Evolutionary conservation across 2,888 invertebrate species (phyloP).

Genomic region (Volucella inanis): DNA sequence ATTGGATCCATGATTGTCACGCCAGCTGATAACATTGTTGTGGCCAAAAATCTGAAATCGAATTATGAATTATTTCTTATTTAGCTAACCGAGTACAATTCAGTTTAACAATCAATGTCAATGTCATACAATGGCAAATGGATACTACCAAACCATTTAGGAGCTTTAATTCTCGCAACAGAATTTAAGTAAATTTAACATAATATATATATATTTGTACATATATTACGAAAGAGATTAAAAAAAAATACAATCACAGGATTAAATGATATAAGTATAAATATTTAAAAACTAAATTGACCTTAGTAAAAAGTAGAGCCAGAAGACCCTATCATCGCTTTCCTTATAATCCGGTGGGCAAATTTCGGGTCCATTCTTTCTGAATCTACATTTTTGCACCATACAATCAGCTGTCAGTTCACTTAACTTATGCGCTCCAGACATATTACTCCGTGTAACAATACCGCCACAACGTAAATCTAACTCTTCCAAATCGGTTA

Average conservation of each 20-base stretch:
- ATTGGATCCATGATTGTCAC: slow-evolving; percentile 95
- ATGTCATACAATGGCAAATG: not conserved
- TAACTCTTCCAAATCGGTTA: slow-evolving; percentile 88
- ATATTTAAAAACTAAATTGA: slow-evolving; percentile 74
- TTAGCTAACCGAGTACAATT: too few relatives aligned
- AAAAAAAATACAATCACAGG: too few relatives aligned
- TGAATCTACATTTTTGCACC: slow-evolving; percentile 90
- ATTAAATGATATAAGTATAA: too few relatives aligned
- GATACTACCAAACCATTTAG: too few relatives aligned
- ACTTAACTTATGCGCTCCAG: slow-evolving; percentile 85
- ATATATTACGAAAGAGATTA: too few relatives aligned
- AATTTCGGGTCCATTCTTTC: slow-evolving; percentile 89
- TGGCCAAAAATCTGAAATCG: slow-evolving; percentile 87
- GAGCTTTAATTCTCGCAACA: too few relatives aligned
- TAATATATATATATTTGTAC: too few relatives aligned
- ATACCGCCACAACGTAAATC: slow-evolving; percentile 90
- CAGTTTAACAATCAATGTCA: not conserved
- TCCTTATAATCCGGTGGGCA: slow-evolving; percentile 92
- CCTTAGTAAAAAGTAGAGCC: slow-evolving; percentile 90
- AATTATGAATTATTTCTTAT: slow-evolving; percentile 7
- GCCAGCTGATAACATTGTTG: slow-evolving; percentile 92
- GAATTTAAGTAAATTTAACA: too few relatives aligned
- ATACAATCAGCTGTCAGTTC: slow-evolving; percentile 88
- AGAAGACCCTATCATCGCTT: slow-evolving; percentile 90
- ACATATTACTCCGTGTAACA: slow-evolving; percentile 87